Evolutionary conservation across 1,140 invertebrate genomes (phyloP), one percentile per base, ranked within the genome.

Genomic region (Diploscapter pachys): DNA sequence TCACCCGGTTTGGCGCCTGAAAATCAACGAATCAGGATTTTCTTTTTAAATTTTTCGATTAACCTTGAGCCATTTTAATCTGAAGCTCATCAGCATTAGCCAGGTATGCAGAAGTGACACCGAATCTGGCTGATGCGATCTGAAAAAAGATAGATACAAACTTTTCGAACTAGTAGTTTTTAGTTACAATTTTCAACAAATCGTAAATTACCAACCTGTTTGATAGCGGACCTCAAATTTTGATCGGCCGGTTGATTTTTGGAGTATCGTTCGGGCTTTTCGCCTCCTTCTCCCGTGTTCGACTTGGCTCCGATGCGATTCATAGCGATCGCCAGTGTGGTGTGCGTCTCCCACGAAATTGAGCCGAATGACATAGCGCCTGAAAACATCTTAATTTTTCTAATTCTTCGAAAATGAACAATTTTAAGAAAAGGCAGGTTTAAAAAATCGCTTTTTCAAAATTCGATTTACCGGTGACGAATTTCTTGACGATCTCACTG

Each of bases 121-220:
- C 96, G 88, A 99, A 99, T 67, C 96, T 89, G 31, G 96, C 96
- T 56, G 94, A 96, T 4, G 96, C 96, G 54, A 99, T 94, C 90
- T 96, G 91, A 73, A 80, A 52, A 31, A 50, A 6, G 5, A 11
- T 13, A 6, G 48, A 48, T 11, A 13, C 57, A 1, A 31, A 31
- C 31, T 31, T 31, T 31, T 31, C 31, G 31, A 31, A 31, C 31
- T 1, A 31, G 31, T 31, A 31, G 31, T 31, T 31, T 31, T 31
- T 31, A 31, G 31, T 31, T 31, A 31, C 31, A 31, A 31, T 31
- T 31, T 31, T 31, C 31, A 31, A 31, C 31, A 31, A 31, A 59
- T 59, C 57, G 11, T 11, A 11, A 48, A 69, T 9, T 51, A n/a
- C 57, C 54, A 63, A 88, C 88, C 85, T 90, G 90, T 85, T 90